Evolutionary conservation across 2,113 vertebrate species (phyloP), one percentile per base, ranked within the genome.

Genomic region (Podilymbus podiceps): DNA sequence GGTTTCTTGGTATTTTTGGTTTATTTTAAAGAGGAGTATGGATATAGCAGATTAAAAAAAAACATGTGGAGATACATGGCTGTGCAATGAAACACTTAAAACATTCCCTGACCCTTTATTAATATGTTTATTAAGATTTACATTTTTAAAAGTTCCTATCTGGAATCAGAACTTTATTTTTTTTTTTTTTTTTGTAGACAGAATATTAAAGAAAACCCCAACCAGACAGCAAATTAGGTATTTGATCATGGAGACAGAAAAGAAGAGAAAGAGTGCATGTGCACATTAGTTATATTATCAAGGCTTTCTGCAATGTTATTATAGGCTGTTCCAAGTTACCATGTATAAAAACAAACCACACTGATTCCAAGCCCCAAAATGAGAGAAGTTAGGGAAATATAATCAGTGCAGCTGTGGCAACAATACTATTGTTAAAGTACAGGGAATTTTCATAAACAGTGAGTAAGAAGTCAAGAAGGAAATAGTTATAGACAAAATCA

Each of bases 301-400:
- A 94, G 86, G 71, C 68, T 95, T 96, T 97, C 47, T 95, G 94
- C 88, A 97, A 96, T 98, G 95, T 96, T 97, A 96, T 93, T 92
- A 82, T 78, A 94, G 93, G 90, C 90, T 82, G 91, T 76, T 95
- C 96, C 96, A 98, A 97, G 96, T 96, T 85, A 85, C 94, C 84
- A 86, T 93, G 94, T 97, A 97, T 87, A 85, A 97, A 98, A 98
- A 97, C 96, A 98, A 98, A 97, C 97, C 97, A 94, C 95, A 88
- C 59, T 96, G 92, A 89, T 95, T 97, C 96, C 91, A 90, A 94
- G 75, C 72, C 69, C 88, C 40, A 80, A 86, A 97, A 93, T 91
- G 94, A 89, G 95, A 96, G 90, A 96, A 97, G 93, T 90, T 88
- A 85, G 85, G 85, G 82, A 97, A 95, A 95, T 59, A 90, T 89